A percentile compares a stretch with the other conserved stretches of the same genome.
Evolutionary conservation across 2,888 invertebrate species (phyloP).

Genomic region (Archips crataeganus): DNA sequence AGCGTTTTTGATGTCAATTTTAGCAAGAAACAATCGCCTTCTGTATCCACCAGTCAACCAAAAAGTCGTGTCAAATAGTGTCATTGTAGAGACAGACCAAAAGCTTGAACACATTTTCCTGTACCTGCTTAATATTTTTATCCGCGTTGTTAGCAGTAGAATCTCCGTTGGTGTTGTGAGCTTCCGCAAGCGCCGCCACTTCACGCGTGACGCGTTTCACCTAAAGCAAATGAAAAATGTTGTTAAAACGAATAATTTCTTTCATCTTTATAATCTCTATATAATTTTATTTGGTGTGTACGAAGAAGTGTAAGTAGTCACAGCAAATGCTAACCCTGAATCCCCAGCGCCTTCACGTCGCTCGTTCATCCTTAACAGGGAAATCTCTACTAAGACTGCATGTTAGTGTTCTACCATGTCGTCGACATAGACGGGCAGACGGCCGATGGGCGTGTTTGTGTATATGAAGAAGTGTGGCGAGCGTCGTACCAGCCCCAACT

Average conservation of each 20-base stretch:
- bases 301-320: conserved; percentile 91
- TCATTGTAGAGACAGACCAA: too few species aligned
- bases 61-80: too few species aligned
- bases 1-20: too few species aligned
- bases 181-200: conserved; percentile 66
- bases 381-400: too few species aligned
- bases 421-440: conserved; percentile 91
- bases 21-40: too few species aligned
- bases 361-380: too few species aligned
- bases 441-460: conserved; percentile 94
- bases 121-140: conserved; percentile 67
- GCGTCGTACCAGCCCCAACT: conserved; percentile 97
- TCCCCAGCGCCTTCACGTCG: conserved; percentile 78
- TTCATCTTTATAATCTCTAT: too few species aligned
- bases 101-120: too few species aligned
- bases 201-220: conserved; percentile 77
- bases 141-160: conserved; percentile 53
- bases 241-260: conserved; percentile 2
- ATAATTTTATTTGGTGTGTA: conserved; percentile 84
- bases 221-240: conserved; percentile 51
- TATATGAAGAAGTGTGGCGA: conserved; percentile 97
- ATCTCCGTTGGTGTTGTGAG: conserved; percentile 64
- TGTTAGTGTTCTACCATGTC: conserved; percentile 88
- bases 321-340: conserved; percentile 94
- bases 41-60: too few species aligned